These are phyloP conservation scores for Triplophysa tibetana DNA, from an alignment of 2,113 vertebrate species.

Conservation along the genomic window DNA sequence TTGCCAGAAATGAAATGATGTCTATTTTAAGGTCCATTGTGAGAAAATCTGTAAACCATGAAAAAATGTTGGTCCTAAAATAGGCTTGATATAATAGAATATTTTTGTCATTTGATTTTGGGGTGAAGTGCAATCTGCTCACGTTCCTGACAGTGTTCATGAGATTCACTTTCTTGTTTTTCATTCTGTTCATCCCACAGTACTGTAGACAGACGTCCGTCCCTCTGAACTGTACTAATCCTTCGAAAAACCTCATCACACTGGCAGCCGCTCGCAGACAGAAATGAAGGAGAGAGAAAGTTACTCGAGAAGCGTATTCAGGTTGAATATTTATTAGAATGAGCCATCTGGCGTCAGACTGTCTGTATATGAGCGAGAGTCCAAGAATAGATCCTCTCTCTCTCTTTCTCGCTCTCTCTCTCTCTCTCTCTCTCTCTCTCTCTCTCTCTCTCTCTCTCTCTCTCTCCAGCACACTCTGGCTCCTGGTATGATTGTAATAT, in stretches of 20 bases:
- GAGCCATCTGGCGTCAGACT: constrained; percentile 99
- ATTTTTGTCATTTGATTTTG: background rate
- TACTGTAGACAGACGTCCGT: constrained; percentile 4
- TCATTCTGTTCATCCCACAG: background rate
- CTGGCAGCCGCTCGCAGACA: constrained; percentile 92
- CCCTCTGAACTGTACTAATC: constrained; percentile 79
- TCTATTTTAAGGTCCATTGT: too few relatives aligned
- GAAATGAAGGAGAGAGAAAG: constrained; percentile 75
- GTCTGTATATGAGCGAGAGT: constrained; percentile 92
- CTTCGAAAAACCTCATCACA: constrained; percentile 96
- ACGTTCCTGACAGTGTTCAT: background rate
- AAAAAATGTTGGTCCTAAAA: too few relatives aligned
- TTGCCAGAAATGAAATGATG: too few relatives aligned
- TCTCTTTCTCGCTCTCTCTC: constrained; percentile 35
- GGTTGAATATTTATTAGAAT: constrained; percentile 99
- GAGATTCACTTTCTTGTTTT: background rate
- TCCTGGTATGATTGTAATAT: constrained; percentile 71
- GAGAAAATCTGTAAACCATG: too few relatives aligned
- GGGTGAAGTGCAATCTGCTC: background rate
- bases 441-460: constrained; percentile 59
- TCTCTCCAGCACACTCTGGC: constrained; percentile 69
- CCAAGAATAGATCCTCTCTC: constrained; percentile 83
- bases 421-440: constrained; percentile 72
- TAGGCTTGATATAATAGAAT: background rate
- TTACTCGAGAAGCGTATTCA: constrained; percentile 99